phyloP scores from a whole-genome alignment of 2,113 vertebrate genomes.

The Centrocercus urophasianus region DNA sequence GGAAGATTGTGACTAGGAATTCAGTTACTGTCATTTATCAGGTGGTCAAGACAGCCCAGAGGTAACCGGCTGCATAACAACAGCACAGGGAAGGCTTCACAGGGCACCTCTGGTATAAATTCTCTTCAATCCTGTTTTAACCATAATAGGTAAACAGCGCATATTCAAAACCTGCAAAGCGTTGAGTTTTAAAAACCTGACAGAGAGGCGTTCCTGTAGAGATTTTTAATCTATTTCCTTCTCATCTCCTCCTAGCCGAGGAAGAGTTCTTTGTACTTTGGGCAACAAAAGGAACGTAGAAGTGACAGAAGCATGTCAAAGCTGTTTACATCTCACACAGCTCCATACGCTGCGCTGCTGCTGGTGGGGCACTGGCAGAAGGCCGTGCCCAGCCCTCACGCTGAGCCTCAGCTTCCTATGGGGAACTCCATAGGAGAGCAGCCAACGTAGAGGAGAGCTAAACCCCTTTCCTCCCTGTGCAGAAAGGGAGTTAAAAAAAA shows the following conservation, averaged over 20 bases:
- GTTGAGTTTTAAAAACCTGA: not conserved
- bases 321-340: not conserved
- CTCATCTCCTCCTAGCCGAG: conserved; percentile 10
- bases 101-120: not conserved
- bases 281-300: conserved; percentile 25
- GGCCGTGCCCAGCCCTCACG: not conserved
- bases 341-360: not conserved
- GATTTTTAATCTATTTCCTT: conserved; percentile 38
- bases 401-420: not conserved
- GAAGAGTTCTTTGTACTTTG: conserved; percentile 45
- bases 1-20: conserved; percentile 42
- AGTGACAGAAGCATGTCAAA: conserved; percentile 48
- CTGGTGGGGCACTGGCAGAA: not conserved
- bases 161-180: not conserved
- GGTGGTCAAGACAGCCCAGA: conserved; percentile 19
- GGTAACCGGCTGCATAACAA: not conserved
- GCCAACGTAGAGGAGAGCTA: not conserved
- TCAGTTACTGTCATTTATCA: conserved; percentile 39
- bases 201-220: not conserved
- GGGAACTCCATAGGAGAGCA: not conserved
- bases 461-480: not conserved
- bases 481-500: not conserved
- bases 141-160: not conserved
- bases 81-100: not conserved
- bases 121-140: not conserved